Evolutionary conservation across 2,113 vertebrate species (phyloP).

Genomic region (Vireo altiloquus): DNA sequence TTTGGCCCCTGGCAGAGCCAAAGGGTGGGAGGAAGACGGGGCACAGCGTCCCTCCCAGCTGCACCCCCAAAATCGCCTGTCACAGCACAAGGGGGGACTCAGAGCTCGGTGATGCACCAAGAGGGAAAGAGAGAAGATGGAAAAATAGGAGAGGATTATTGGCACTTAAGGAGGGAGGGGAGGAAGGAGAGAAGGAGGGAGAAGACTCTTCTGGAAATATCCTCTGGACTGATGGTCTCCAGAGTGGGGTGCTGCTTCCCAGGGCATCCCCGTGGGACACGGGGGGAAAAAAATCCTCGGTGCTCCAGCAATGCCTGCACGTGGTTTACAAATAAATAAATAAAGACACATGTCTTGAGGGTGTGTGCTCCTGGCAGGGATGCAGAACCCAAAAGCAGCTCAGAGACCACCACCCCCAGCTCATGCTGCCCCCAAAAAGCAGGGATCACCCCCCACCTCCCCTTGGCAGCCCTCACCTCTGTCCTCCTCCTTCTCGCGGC

Average conservation of each 20-base stretch:
- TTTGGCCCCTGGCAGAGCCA: not conserved
- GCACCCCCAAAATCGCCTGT: not conserved
- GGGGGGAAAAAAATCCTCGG: not conserved
- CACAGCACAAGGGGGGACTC: no score
- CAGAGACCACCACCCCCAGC: accelerated
- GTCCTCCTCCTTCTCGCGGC: conserved; percentile 86
- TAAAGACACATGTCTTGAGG: not conserved
- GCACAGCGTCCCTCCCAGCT: not conserved
- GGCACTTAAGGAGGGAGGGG: not conserved
- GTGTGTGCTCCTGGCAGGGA: accelerated
- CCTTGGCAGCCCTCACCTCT: conserved; percentile 76
- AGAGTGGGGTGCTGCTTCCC: accelerated
- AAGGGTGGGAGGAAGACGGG: not conserved
- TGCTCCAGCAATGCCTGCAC: accelerated
- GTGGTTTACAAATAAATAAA: not conserved
- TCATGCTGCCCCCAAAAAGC: accelerated
- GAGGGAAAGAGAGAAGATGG: not conserved
- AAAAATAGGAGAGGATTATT: not conserved
- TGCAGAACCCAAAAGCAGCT: not conserved
- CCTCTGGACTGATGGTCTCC: not conserved
- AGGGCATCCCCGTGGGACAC: accelerated
- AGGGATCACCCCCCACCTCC: no score
- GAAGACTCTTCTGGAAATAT: not conserved
- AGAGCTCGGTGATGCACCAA: accelerated
- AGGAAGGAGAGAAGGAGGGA: not conserved